Percentiles rank a stretch among this genome's conserved stretches.
Evolutionary conservation across 1,140 invertebrate genomes (phyloP).

Genomic region (Zophobas morio): DNA sequence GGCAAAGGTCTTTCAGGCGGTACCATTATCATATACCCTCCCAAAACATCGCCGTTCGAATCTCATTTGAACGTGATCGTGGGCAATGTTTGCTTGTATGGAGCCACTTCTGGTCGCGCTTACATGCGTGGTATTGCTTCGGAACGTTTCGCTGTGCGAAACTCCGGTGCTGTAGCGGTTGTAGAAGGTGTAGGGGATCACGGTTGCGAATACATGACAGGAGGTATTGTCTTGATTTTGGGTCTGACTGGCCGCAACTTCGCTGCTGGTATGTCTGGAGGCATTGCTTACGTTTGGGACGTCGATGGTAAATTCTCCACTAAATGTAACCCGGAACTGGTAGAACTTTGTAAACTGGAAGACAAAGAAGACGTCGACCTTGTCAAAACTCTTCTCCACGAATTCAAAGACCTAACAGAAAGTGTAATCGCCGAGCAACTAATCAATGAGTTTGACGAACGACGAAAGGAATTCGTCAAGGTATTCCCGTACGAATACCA

Average conservation of each 20-base stretch:
- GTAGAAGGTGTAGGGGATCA: slow-evolving; percentile 97
- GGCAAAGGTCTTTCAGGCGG: slow-evolving; percentile 94
- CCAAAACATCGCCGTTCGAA: slow-evolving; percentile 85
- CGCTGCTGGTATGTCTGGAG: slow-evolving; percentile 86
- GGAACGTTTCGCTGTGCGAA: slow-evolving; percentile 97
- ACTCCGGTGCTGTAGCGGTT: slow-evolving; percentile 95
- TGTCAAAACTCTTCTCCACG: slow-evolving; percentile 85
- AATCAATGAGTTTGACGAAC: slow-evolving; percentile 86
- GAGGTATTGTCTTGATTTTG: slow-evolving; percentile 91
- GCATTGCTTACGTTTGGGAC: slow-evolving; percentile 96
- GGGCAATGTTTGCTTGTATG: slow-evolving; percentile 98
- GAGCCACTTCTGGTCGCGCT: slow-evolving; percentile 94
- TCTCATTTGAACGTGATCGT: slow-evolving; percentile 97
- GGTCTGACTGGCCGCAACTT: slow-evolving; percentile 95
- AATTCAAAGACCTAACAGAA: slow-evolving; percentile 93
- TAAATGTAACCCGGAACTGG: slow-evolving; percentile 94
- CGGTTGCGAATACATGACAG: slow-evolving; percentile 99
- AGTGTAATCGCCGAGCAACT: slow-evolving; percentile 88
- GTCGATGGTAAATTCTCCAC: slow-evolving; percentile 86
- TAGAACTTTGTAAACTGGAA: slow-evolving; percentile 88
- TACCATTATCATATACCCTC: slow-evolving; percentile 94
- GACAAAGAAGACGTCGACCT: slow-evolving; percentile 84
- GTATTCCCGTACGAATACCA: slow-evolving; percentile 99
- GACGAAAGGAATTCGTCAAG: slow-evolving; percentile 90
- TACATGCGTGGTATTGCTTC: slow-evolving; percentile 98